These are phyloP conservation scores for Miltochrista miniata DNA, from an alignment of 2,888 invertebrate genomes.

Conservation along the genomic window DNA sequence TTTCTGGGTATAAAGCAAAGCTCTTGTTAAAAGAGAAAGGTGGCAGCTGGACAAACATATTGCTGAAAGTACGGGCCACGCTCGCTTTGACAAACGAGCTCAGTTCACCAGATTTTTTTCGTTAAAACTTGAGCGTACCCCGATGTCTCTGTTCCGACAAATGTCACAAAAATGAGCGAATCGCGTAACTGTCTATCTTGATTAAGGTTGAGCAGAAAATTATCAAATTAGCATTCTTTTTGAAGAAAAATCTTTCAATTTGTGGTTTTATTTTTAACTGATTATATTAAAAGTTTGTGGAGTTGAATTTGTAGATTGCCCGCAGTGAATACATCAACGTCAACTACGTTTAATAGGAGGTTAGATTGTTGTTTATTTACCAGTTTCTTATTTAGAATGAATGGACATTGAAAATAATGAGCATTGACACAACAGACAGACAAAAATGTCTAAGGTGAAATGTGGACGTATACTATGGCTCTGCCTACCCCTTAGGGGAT, in stretches of 20 bases:
- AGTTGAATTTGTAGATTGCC: background rate
- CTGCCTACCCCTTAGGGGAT: no score
- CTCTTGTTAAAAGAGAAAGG: slow-evolving; percentile 73
- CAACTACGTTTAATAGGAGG: background rate
- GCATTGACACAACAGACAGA: no score
- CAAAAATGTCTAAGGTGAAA: no score
- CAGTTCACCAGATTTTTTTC: slow-evolving; percentile 50
- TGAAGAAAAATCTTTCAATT: slow-evolving; percentile 13
- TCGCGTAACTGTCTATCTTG: background rate
- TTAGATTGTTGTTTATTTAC: no score
- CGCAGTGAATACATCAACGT: background rate
- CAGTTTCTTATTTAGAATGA: no score
- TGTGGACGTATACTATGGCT: no score
- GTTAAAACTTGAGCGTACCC: slow-evolving; percentile 13
- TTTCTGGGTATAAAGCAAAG: slow-evolving; percentile 70
- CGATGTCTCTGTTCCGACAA: slow-evolving; percentile 15
- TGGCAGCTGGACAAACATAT: slow-evolving; percentile 78
- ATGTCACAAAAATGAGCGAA: slow-evolving; percentile 7
- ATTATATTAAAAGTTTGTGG: no score
- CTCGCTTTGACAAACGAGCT: slow-evolving; percentile 63
- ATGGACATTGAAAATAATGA: no score
- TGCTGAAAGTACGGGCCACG: slow-evolving; percentile 53
- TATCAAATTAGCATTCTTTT: slow-evolving; percentile 4
- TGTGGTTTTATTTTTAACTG: background rate
- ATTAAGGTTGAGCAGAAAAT: background rate